A percentile compares a stretch with the other conserved stretches of the same genome.
phyloP scores from a whole-genome alignment of 2,888 invertebrate genomes.

The Polietes domitor region DNA sequence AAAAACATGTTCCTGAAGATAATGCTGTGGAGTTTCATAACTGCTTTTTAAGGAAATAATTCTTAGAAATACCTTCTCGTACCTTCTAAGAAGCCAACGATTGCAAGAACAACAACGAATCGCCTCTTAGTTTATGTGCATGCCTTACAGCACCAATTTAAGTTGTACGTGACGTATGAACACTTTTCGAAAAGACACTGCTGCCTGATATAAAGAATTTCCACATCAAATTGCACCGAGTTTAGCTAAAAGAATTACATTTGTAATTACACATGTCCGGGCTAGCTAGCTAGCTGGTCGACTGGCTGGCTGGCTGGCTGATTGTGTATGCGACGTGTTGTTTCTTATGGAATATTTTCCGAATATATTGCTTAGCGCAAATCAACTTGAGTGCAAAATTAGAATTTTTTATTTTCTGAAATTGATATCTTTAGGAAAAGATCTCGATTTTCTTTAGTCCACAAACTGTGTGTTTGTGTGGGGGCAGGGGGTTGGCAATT shows the following conservation, averaged over 20 bases:
- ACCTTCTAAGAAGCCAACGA: no score
- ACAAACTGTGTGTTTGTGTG: no score
- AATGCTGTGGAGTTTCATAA: no score
- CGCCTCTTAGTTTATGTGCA: background rate
- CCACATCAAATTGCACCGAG: background rate
- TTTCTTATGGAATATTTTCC: slow-evolving; percentile 3
- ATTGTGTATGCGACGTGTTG: slow-evolving; percentile 21
- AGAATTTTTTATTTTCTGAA: background rate
- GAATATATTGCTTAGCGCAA: background rate
- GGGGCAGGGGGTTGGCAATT: background rate
- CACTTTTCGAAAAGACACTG: background rate
- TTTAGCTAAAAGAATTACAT: slow-evolving; percentile 11
- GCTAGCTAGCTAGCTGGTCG: no score
- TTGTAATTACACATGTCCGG: slow-evolving; percentile 1
- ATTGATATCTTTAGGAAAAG: background rate
- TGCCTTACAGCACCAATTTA: background rate
- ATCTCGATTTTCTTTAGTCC: background rate
- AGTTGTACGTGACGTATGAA: slow-evolving; percentile 14
- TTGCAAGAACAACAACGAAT: no score
- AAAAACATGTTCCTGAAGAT: no score
- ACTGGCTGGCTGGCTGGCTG: background rate
- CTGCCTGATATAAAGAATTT: background rate
- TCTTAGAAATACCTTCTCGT: no score
- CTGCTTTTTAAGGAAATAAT: no score
- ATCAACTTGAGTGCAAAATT: slow-evolving; percentile 4